Percentiles rank a stretch among this genome's conserved stretches.
Evolutionary conservation across 2,113 vertebrate genomes (phyloP).

Genomic region (Todiramphus chloris): DNA sequence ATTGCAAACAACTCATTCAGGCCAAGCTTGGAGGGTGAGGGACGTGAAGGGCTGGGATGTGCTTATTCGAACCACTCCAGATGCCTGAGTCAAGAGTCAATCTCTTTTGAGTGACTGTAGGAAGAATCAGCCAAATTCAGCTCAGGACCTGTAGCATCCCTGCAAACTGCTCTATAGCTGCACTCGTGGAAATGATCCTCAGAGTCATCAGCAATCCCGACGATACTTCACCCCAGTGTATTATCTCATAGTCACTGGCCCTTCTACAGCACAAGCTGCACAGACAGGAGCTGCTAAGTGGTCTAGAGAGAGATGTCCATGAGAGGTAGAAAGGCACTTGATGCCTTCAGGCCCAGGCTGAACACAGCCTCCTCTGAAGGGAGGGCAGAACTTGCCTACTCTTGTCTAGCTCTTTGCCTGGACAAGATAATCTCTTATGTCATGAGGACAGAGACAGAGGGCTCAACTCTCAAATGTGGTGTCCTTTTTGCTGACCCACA

Average conservation of each 20-base stretch:
- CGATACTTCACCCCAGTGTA: too few species aligned
- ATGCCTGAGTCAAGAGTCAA: background rate
- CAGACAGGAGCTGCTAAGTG: background rate
- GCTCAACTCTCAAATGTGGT: background rate
- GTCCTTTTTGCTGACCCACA: background rate
- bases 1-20: background rate
- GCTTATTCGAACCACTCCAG: background rate
- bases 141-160: background rate
- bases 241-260: background rate
- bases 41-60: background rate
- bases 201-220: background rate
- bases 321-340: background rate
- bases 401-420: background rate
- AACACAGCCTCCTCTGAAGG: background rate
- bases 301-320: background rate
- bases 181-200: rapidly evolving
- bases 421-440: background rate
- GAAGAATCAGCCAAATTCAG: background rate
- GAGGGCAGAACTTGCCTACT: background rate
- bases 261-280: background rate
- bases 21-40: background rate
- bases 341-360: background rate
- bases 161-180: background rate
- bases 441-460: background rate
- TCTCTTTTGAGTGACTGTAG: background rate